A percentile compares a stretch with the other conserved stretches of the same genome.
These are phyloP conservation scores for Brachyhypopomus occidentalis DNA, from an alignment of 2,113 vertebrate species.

Conservation along the genomic window DNA sequence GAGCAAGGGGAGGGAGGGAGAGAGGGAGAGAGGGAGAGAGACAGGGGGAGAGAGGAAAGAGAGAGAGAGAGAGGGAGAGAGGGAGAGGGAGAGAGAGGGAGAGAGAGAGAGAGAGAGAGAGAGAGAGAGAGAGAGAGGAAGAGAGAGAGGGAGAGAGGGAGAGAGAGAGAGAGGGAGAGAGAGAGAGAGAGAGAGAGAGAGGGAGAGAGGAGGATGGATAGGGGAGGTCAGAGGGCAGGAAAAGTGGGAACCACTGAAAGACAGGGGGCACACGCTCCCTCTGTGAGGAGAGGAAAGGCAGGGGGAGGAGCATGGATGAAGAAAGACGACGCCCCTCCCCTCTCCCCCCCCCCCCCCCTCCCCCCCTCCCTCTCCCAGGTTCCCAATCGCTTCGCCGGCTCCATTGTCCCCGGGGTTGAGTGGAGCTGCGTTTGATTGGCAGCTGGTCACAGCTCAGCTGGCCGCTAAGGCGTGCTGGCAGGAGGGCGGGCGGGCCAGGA, in stretches of 20 bases:
- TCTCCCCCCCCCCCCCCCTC: conserved; percentile 24
- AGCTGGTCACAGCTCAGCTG: conserved; percentile 99
- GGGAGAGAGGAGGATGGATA: conserved; percentile 35
- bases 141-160: conserved; percentile 19
- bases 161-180: background rate
- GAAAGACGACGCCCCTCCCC: conserved; percentile 16
- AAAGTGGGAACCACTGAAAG: background rate
- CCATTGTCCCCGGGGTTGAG: conserved; percentile 97
- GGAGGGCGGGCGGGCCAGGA: conserved; percentile 97
- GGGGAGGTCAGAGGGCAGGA: background rate
- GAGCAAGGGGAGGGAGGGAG: conserved; percentile 19
- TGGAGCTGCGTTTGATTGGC: conserved; percentile 98
- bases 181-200: conserved; percentile 2
- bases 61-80: conserved; percentile 31
- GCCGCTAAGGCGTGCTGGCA: conserved; percentile 92
- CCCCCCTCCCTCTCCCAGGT: background rate
- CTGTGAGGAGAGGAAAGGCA: background rate
- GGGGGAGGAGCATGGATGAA: conserved; percentile 18
- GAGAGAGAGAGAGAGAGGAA: conserved; percentile 30
- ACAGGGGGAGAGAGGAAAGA: conserved; percentile 42
- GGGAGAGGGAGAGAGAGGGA: conserved; percentile 31
- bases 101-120: background rate
- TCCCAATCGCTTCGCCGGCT: conserved; percentile 79
- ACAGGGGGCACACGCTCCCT: background rate
- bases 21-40: background rate